phyloP scores from a whole-genome alignment of 2,113 vertebrate genomes.

The Corynorhinus townsendii region DNA sequence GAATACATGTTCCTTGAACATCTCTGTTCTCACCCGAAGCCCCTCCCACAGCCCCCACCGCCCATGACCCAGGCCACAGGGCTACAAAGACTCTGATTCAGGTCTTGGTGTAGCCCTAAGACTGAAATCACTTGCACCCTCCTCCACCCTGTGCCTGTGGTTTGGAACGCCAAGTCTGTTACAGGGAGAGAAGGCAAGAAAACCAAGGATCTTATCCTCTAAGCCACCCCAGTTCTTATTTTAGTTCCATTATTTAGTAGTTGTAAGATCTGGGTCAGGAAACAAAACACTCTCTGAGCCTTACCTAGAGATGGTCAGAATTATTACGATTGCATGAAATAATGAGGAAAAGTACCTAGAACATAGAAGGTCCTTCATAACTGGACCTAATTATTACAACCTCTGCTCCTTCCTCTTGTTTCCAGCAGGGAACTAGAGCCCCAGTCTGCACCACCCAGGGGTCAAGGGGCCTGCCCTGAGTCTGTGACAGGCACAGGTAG shows the following conservation, averaged over 20 bases:
- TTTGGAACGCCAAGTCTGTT: not conserved
- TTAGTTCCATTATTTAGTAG: not conserved
- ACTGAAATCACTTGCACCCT: not conserved
- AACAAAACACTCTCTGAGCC: not conserved
- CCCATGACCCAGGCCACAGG: not conserved
- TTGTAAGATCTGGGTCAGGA: not conserved
- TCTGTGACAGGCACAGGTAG: not conserved
- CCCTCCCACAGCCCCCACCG: fast-evolving
- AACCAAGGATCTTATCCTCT: not conserved
- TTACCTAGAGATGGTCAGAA: not conserved
- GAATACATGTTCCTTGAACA: not conserved
- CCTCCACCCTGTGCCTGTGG: not conserved
- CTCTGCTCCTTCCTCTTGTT: too few relatives aligned
- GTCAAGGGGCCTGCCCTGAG: not conserved
- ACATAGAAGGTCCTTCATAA: not conserved
- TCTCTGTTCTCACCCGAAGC: not conserved
- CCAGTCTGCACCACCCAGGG: not conserved
- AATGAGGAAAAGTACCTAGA: not conserved
- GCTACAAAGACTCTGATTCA: not conserved
- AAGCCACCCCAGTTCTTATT: not conserved
- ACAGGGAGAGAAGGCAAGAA: not conserved
- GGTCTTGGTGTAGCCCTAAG: not conserved
- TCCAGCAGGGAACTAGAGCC: not conserved
- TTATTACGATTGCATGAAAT: not conserved
- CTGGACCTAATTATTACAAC: not conserved